Base-by-base conservation (phyloP, 2,888 invertebrate species). In the Falcaria lacertinaria region DNA sequence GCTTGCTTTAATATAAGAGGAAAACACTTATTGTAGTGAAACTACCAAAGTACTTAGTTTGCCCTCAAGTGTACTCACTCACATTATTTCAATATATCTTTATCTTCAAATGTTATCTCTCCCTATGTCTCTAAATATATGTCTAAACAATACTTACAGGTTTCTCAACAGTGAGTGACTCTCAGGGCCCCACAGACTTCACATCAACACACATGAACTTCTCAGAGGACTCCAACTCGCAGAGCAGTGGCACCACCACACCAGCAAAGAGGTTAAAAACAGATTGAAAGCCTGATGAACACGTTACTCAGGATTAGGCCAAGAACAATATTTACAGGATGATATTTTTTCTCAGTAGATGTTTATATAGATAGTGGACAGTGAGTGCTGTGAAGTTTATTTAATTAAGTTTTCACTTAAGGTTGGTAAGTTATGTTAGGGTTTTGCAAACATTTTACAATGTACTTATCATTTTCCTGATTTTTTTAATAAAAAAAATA, bases 171-270 rank as follows among this genome's bases (percentile, higher is more conserved):
- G 96, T 96, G 5, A 96, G 96, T 74, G 97, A 97, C 80, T 96
- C 96, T 0, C 96, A 96, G 82, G 96, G 96, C 13, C 93, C 96
- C 1, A 95, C 95, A 19, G 96, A 96, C 54, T 95, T 94, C 68
- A 95, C 95, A 45, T 95, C 96, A n/a, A 91, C 93, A 15, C 94
- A 95, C 69, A 92, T 96, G 90, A 95, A 95, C 54, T 96, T 96
- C 78, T 96, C 96, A 0, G 96, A 97, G 80, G 96, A 97, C 75
- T 96, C 96, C 8, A 96, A 96, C 85, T 96, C 96, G 0, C 96
- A 96, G 79, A 94, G 95, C 65, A 96, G 95, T 71, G 96, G 96
- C 66, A 92, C 94, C 42, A 85, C 82, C 46, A 89, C 89, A 13
- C 91, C 93, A 3, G 93, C 94, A 8, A 96, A 96, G 77, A 91